Conservation (phyloP, 2,113 vertebrate genomes). For the Panurus biarmicus region DNA sequence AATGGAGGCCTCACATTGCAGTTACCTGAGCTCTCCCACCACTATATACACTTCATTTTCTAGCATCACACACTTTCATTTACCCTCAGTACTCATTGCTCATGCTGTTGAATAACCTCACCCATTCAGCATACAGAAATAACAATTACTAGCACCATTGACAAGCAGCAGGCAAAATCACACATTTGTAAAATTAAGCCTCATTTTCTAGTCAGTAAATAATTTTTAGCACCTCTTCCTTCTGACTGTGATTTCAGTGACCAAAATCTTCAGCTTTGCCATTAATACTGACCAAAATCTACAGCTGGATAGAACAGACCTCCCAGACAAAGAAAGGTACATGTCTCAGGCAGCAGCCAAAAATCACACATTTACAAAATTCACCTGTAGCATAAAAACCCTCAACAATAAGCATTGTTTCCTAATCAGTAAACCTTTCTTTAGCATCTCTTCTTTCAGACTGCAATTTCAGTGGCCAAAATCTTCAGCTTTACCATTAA, state of each 20-base stretch:
- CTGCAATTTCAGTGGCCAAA: rapidly evolving
- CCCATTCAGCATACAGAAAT: background rate
- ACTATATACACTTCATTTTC: background rate
- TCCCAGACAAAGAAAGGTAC: too few species aligned
- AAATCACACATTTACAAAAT: background rate
- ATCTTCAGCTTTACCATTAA: background rate
- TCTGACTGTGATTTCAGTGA: rapidly evolving
- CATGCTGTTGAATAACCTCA: background rate
- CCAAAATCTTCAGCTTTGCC: background rate
- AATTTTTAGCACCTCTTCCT: background rate
- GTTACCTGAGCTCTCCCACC: background rate
- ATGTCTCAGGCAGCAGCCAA: too few species aligned
- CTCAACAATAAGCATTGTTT: background rate
- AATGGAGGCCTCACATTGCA: background rate
- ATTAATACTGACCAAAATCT: background rate
- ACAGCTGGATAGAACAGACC: background rate
- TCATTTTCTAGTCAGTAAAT: too few species aligned
- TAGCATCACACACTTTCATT: background rate
- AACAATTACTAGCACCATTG: background rate
- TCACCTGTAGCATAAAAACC: rapidly evolving
- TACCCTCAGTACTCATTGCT: background rate
- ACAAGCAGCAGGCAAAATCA: background rate
- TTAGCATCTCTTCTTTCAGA: background rate
- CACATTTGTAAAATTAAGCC: background rate
- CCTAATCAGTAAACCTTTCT: too few species aligned